Percentiles rank a stretch among this genome's conserved stretches.
These are phyloP conservation scores for Acipenser transmontanus DNA, from an alignment of 2,797 vertebrate species.

Conservation along the genomic window DNA sequence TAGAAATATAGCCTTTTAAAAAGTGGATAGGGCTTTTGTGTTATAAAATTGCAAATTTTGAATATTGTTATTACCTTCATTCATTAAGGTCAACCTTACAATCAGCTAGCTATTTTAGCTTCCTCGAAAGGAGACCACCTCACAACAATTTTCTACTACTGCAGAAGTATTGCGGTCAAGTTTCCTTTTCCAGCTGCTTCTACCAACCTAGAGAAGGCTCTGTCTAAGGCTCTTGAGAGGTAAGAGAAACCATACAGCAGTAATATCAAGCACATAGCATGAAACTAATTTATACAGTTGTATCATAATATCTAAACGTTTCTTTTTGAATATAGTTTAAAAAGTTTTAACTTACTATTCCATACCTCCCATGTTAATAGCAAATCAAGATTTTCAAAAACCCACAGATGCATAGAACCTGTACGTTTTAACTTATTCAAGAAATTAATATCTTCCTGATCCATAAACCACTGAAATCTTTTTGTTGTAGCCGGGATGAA, in stretches of 20 bases:
- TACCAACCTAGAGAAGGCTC: conserved; percentile 96
- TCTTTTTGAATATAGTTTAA: neutral
- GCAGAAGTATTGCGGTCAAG: conserved; percentile 98
- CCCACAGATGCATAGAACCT: too few species aligned
- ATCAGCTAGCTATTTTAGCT: conserved; percentile 97
- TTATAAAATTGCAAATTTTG: neutral
- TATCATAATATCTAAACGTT: neutral
- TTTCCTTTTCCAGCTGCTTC: conserved; percentile 98
- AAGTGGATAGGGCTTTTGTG: neutral
- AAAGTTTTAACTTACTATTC: neutral
- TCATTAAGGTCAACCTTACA: conserved; percentile 90
- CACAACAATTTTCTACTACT: conserved; percentile 99
- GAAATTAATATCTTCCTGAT: too few species aligned
- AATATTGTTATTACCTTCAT: neutral
- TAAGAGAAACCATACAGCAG: conserved; percentile 34
- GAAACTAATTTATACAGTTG: neutral
- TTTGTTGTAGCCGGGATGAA: conserved; percentile 78
- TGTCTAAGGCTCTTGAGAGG: conserved; percentile 98
- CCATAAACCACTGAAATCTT: too few species aligned
- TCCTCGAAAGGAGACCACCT: conserved; percentile 98
- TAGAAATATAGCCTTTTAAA: neutral
- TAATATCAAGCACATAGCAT: neutral
- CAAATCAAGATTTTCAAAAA: too few species aligned
- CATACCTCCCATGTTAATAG: neutral
- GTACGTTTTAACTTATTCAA: too few species aligned